phyloP scores from a whole-genome alignment of 2,113 vertebrate species.

The Passer domesticus region DNA sequence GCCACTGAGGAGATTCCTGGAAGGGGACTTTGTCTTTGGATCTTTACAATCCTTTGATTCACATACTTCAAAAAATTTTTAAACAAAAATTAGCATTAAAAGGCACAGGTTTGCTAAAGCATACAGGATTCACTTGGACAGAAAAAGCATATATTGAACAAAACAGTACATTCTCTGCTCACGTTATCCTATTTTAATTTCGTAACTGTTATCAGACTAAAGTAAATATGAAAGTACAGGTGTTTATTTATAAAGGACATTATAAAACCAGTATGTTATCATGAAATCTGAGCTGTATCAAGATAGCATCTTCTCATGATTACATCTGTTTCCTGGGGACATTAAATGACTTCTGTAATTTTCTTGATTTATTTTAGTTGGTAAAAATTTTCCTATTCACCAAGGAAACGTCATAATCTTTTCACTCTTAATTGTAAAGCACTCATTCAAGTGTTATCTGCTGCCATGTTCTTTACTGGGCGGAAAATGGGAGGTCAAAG shows the following conservation, averaged over 20 bases:
- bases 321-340: neutral
- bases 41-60: neutral
- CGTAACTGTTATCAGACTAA: neutral
- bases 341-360: conserved; percentile 40
- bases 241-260: neutral
- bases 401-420: conserved; percentile 5
- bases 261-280: neutral
- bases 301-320: conserved; percentile 33
- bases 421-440: neutral
- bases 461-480: neutral
- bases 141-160: neutral
- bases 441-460: neutral
- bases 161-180: neutral
- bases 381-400: neutral
- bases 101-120: neutral
- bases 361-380: conserved; percentile 21
- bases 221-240: neutral
- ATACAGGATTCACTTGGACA: neutral
- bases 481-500: neutral
- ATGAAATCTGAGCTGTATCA: conserved; percentile 13
- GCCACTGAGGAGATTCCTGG: neutral
- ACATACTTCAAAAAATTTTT: neutral
- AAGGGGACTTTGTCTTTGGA: neutral
- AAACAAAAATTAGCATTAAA: neutral
- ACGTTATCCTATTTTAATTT: neutral